Evolutionary conservation across 2,888 invertebrate genomes (phyloP).

Genomic region (Anodontia alba): DNA sequence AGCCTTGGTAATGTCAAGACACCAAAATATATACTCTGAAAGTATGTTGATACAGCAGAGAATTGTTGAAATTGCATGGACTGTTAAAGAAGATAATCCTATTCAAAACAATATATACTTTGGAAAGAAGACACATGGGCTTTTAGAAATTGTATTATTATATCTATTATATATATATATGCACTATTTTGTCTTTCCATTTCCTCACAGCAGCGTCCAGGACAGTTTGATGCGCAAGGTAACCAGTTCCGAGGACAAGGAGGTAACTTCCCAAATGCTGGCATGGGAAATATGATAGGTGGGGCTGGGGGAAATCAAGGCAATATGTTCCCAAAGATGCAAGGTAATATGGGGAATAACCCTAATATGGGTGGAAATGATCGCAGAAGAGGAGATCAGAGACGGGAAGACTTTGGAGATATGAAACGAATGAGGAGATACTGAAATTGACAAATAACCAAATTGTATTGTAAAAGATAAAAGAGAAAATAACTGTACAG

Average conservation of each 20-base stretch:
- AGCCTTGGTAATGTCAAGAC: neutral
- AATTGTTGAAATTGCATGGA: too few species aligned
- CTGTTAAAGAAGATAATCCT: too few species aligned
- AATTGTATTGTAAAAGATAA: neutral
- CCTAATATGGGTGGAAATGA: slow-evolving; percentile 51
- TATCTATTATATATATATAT: neutral
- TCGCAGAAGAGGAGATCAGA: slow-evolving; percentile 27
- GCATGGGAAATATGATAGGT: slow-evolving; percentile 49
- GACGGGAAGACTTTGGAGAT: slow-evolving; percentile 57
- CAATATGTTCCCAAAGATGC: slow-evolving; percentile 38
- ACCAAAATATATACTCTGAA: neutral
- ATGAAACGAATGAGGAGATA: slow-evolving; percentile 59
- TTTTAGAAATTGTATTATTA: too few species aligned
- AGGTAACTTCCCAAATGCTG: slow-evolving; percentile 43
- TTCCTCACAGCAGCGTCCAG: slow-evolving; percentile 47
- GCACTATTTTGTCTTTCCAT: slow-evolving; percentile 12
- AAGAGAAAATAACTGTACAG: too few species aligned
- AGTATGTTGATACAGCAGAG: neutral
- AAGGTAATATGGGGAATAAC: slow-evolving; percentile 32
- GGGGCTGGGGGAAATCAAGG: slow-evolving; percentile 46
- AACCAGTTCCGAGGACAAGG: slow-evolving; percentile 50
- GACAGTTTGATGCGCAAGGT: slow-evolving; percentile 50
- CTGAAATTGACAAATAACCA: neutral
- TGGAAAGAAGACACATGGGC: too few species aligned
- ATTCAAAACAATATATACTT: too few species aligned